Percentiles rank a stretch among this genome's conserved stretches.
Evolutionary conservation across 2,888 invertebrate genomes (phyloP).

Genomic region (Amorpha juglandis): DNA sequence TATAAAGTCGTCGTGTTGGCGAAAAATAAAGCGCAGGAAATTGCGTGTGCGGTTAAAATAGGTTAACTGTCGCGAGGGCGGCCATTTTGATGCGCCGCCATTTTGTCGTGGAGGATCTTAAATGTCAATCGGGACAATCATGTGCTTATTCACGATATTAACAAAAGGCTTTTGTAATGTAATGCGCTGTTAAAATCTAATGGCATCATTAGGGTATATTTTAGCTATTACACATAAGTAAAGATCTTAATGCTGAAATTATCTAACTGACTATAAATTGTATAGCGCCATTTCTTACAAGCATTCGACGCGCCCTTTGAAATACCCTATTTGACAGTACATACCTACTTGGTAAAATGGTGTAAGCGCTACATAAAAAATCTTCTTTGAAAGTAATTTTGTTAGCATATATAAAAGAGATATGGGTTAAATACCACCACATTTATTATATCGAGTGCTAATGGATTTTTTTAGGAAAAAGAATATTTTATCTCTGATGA

Average conservation of each 20-base stretch:
- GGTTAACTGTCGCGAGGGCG: conserved; percentile 51
- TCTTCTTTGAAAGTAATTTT: too few species aligned
- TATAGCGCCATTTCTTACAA: not conserved
- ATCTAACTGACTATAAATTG: not conserved
- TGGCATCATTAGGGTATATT: not conserved
- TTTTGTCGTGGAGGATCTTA: conserved; percentile 43
- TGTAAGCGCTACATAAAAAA: too few species aligned
- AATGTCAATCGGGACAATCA: conserved; percentile 19
- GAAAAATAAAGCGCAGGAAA: conserved; percentile 70
- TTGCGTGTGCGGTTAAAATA: conserved; percentile 68
- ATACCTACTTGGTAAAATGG: too few species aligned
- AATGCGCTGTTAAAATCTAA: not conserved
- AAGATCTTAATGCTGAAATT: not conserved
- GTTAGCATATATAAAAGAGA: too few species aligned
- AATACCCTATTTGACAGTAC: not conserved
- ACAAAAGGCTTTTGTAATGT: not conserved
- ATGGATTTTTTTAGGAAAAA: too few species aligned
- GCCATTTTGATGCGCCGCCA: conserved; percentile 42
- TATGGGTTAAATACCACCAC: too few species aligned
- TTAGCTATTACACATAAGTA: not conserved
- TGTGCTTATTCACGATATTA: not conserved
- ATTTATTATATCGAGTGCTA: too few species aligned
- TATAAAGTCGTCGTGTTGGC: conserved; percentile 54
- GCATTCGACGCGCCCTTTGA: not conserved
- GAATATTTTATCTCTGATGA: too few species aligned